phyloP scores from a whole-genome alignment of 1,140 invertebrate species.

The Danaus plexippus region DNA sequence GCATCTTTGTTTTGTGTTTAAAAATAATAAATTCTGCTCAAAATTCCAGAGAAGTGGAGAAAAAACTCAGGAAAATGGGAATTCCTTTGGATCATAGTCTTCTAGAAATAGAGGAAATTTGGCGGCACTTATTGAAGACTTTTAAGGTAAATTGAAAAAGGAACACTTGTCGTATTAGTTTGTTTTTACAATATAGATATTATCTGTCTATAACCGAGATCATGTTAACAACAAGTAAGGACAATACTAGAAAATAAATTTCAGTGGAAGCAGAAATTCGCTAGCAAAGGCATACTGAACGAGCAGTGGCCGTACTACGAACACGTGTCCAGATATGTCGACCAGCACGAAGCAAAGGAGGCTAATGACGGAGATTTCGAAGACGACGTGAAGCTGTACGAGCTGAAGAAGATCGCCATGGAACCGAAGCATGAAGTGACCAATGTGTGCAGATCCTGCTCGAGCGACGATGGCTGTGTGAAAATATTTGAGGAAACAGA shows the following conservation, averaged over 20 bases:
- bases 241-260: not conserved
- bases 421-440: constrained; percentile 37
- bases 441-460: constrained; percentile 43
- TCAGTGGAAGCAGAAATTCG: constrained; percentile 61
- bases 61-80: constrained; percentile 39
- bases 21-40: not conserved
- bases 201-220: too few species aligned
- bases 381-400: constrained; percentile 54
- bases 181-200: too few species aligned
- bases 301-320: constrained; percentile 64
- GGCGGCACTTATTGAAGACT: constrained; percentile 52
- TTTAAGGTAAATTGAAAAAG: constrained; percentile 38
- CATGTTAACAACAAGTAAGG: too few species aligned
- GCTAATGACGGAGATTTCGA: constrained; percentile 39
- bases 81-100: constrained; percentile 57
- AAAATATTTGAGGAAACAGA: constrained; percentile 43
- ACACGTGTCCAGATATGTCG: constrained; percentile 38
- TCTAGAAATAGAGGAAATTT: constrained; percentile 51
- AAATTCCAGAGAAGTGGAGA: constrained; percentile 54
- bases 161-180: too few species aligned
- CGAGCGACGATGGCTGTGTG: constrained; percentile 33
- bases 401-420: constrained; percentile 43
- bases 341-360: constrained; percentile 15
- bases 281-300: constrained; percentile 50
- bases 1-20: too few species aligned